Evolutionary conservation across 2,113 vertebrate genomes (phyloP).

Genomic region (Microtus pennsylvanicus): DNA sequence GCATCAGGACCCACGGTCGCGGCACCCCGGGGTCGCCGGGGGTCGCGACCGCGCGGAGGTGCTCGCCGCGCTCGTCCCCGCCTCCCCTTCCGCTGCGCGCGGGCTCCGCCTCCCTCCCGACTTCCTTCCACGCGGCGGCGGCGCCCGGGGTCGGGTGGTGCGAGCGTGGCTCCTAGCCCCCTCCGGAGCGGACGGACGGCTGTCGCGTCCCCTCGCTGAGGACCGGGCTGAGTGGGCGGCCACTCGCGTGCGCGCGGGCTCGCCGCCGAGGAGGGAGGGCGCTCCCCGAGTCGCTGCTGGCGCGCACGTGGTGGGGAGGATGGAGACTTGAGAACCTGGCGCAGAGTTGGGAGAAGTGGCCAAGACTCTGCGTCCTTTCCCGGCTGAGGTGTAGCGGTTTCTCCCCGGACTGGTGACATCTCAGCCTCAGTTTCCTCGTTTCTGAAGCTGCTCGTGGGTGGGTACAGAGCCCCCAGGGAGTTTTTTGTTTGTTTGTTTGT

Average conservation of each 20-base stretch:
- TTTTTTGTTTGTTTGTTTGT: too few species aligned
- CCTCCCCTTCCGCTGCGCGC: fast-evolving
- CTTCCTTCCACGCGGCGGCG: not conserved
- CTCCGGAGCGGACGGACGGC: too few species aligned
- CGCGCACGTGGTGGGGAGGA: not conserved
- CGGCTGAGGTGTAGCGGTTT: too few species aligned
- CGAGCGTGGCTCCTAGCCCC: not conserved
- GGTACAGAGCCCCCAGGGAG: not conserved
- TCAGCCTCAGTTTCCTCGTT: not conserved
- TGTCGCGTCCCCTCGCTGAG: not conserved
- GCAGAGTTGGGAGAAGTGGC: not conserved
- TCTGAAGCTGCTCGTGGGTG: not conserved
- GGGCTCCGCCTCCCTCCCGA: slow-evolving; percentile 39
- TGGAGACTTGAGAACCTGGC: not conserved
- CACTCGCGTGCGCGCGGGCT: not conserved
- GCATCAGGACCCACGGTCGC: not conserved
- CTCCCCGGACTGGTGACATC: not conserved
- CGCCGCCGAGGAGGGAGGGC: not conserved
- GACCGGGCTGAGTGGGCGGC: not conserved
- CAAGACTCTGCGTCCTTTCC: not conserved
- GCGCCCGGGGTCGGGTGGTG: not conserved
- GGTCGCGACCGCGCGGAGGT: not conserved
- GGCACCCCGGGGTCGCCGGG: too few species aligned
- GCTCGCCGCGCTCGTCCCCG: not conserved
- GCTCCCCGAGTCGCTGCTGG: not conserved